Evolutionary conservation across 2,888 invertebrate genomes (phyloP).

Genomic region (Amiota minor): DNA sequence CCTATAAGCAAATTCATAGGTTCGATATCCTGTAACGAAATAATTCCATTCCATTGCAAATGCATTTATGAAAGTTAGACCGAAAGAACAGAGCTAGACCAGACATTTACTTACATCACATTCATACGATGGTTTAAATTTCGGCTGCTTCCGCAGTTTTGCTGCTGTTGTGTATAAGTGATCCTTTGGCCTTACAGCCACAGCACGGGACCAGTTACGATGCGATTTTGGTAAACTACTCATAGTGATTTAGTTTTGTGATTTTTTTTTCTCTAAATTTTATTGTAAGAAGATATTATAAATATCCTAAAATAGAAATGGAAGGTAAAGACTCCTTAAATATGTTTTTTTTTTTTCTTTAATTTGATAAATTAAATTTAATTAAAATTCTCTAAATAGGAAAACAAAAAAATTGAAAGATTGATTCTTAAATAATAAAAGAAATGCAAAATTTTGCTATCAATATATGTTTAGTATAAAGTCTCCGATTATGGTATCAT

Average conservation of each 20-base stretch:
- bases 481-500: too few relatives aligned
- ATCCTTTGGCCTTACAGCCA: conserved; percentile 51
- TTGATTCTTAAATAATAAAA: too few relatives aligned
- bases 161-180: conserved; percentile 52
- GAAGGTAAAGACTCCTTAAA: too few relatives aligned
- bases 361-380: too few relatives aligned
- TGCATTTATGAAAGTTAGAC: neutral
- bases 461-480: too few relatives aligned
- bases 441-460: too few relatives aligned
- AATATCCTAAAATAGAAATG: too few relatives aligned
- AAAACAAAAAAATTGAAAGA: too few relatives aligned
- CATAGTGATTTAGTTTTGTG: neutral
- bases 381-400: too few relatives aligned
- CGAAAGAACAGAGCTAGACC: neutral
- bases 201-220: conserved; percentile 52
- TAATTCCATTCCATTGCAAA: neutral
- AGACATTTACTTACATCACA: conserved; percentile 47
- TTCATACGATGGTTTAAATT: conserved; percentile 54
- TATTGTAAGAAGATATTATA: neutral
- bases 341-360: too few relatives aligned
- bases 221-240: conserved; percentile 16
- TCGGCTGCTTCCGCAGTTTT: neutral
- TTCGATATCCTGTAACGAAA: conserved; percentile 36
- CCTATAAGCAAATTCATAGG: conserved; percentile 51
- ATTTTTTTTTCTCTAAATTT: conserved; percentile 26